phyloP scores from a whole-genome alignment of 2,113 vertebrate genomes.

The Proteles cristata region DNA sequence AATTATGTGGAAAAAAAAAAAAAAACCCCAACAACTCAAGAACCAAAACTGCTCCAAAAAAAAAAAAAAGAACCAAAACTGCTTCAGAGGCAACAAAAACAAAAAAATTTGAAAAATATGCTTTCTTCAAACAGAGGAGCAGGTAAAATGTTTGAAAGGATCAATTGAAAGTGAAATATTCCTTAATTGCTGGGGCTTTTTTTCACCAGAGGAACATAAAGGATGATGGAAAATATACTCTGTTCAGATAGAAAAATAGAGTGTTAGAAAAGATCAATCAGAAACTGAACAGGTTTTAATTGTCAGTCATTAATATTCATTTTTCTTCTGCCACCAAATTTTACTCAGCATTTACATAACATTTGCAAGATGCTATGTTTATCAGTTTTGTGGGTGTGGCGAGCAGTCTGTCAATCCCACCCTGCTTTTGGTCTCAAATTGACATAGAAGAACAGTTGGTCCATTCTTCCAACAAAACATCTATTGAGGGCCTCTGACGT shows the following conservation, averaged over 20 bases:
- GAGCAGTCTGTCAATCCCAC: background rate
- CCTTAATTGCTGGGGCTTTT: conserved; percentile 63
- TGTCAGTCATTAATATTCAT: background rate
- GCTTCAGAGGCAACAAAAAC: conserved; percentile 42
- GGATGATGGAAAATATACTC: conserved; percentile 66
- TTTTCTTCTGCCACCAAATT: conserved; percentile 76
- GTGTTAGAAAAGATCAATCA: conserved; percentile 68
- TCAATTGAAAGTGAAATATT: conserved; percentile 70
- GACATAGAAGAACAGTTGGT: background rate
- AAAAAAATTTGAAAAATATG: conserved; percentile 70
- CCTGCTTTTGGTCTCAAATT: background rate
- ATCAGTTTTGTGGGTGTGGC: conserved; percentile 43
- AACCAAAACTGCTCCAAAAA: background rate
- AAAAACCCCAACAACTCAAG: background rate
- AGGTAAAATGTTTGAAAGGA: conserved; percentile 65
- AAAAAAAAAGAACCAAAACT: background rate
- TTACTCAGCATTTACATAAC: conserved; percentile 71
- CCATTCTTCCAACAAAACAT: conserved; percentile 26
- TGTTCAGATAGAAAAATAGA: conserved; percentile 67
- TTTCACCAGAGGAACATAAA: conserved; percentile 64
- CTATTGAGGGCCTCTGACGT: background rate
- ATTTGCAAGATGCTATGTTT: conserved; percentile 46
- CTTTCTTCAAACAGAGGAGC: conserved; percentile 58
- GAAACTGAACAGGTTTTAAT: conserved; percentile 76
- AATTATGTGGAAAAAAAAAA: conserved; percentile 33